Percentiles rank a stretch among this genome's conserved stretches.
Conservation (phyloP, 1,140 invertebrate species). For the Nephila pilipes region DNA sequence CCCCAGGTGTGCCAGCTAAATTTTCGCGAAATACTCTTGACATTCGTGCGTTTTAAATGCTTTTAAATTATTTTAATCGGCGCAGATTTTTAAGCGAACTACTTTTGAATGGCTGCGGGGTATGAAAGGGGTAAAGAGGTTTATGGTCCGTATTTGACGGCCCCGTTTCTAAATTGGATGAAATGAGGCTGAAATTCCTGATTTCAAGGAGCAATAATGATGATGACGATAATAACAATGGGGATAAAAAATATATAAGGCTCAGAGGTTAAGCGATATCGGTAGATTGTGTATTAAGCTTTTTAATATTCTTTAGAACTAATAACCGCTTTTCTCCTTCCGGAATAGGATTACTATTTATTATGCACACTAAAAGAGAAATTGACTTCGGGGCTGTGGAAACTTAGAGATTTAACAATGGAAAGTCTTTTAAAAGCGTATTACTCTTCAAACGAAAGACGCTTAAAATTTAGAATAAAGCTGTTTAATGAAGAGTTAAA, state of each 20-base stretch:
- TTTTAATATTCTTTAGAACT: constrained; percentile 67
- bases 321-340: constrained; percentile 12
- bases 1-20: constrained; percentile 61
- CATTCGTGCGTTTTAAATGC: constrained; percentile 73
- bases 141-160: constrained; percentile 57
- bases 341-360: constrained; percentile 70
- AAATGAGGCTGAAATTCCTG: constrained; percentile 64
- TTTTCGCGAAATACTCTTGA: constrained; percentile 61
- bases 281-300: constrained; percentile 21
- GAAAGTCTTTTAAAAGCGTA: constrained; percentile 69
- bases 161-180: constrained; percentile 68
- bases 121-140: constrained; percentile 61
- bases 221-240: constrained; percentile 49
- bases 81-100: constrained; percentile 65
- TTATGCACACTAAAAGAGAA: constrained; percentile 54
- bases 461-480: constrained; percentile 38
- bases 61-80: constrained; percentile 77
- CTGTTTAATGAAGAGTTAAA: constrained; percentile 70
- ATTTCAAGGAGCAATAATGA: constrained; percentile 53
- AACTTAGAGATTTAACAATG: constrained; percentile 50
- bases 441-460: constrained; percentile 42
- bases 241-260: constrained; percentile 3
- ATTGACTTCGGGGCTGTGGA: constrained; percentile 59
- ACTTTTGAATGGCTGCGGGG: constrained; percentile 62
- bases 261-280: constrained; percentile 54